Evolutionary conservation across 2,888 invertebrate species (phyloP).

Genomic region (Atherix ibis): DNA sequence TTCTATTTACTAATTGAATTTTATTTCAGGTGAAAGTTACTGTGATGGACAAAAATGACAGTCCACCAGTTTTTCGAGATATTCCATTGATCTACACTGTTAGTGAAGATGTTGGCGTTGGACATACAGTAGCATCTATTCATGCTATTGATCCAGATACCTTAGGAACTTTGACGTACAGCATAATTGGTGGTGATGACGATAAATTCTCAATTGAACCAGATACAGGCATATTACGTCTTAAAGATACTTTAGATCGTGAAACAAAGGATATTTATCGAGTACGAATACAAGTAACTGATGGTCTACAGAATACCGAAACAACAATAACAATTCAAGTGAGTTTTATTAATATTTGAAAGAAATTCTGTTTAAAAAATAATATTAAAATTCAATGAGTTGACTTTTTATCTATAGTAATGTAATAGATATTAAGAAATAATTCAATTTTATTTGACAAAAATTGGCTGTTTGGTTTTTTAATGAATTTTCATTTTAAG

Average conservation of each 20-base stretch:
- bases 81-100: constrained; percentile 57
- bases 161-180: constrained; percentile 59
- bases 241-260: constrained; percentile 68
- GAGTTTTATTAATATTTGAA: constrained; percentile 28
- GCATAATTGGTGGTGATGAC: constrained; percentile 47
- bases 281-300: constrained; percentile 67
- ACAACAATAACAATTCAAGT: constrained; percentile 65
- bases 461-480: no score
- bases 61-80: constrained; percentile 75
- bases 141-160: constrained; percentile 75
- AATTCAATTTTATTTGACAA: no score
- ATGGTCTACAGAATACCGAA: constrained; percentile 76
- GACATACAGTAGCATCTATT: constrained; percentile 60
- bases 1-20: not conserved
- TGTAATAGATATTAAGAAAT: no score
- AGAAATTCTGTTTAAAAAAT: no score
- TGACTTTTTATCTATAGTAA: no score
- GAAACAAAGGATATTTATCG: constrained; percentile 66
- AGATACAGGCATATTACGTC: constrained; percentile 51
- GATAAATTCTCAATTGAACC: constrained; percentile 58
- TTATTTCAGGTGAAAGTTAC: constrained; percentile 65
- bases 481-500: no score
- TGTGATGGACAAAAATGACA: constrained; percentile 85
- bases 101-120: constrained; percentile 73
- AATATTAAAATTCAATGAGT: no score